Base-by-base conservation (phyloP, 2,797 vertebrate genomes). In the Darevskia nairensis region DNA sequence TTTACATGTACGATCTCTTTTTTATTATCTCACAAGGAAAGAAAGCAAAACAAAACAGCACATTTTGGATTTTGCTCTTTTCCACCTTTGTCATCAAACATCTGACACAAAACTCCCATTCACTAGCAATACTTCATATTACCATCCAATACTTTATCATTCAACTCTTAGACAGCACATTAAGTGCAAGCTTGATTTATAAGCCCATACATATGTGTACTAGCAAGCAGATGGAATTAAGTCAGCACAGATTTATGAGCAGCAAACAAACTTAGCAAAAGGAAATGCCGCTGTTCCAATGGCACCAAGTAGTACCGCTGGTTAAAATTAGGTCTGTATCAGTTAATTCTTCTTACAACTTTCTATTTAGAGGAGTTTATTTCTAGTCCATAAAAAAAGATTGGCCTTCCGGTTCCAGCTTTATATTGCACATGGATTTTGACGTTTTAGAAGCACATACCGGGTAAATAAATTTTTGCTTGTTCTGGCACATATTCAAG, bases 341-440 rank as follows among this genome's bases (percentile, higher is more conserved):
- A 95, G 85, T 46, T 92, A 95, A 95, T 96, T 91, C 84, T 94
- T 93, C 90, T 96, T 86, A 94, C 96, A 94, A 32, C 35, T 91
- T 94, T 89, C 91, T 93, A 94, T 95, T 96, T 95, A 90, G 90
- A 88, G 90, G 90, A 94, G 92, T 95, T 96, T 96, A 96, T 92
- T 95, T 94, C 87, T 92, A 95, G 89, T 90, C 90, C 92, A 94
- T 93, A 74, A 80, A 96, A 80, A 96, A 96, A 96, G 85, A 88
- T 92, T 84, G 90, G 90, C 23, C 44, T 92, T 96, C 94, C 91
- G 89, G 84, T 79, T 87, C 91, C 77, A 92, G 87, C 92, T 96
- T 96, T 96, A 92, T 90, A 91, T 91, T 82, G 92, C 90, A 86
- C 89, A 96, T 95, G 94, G 93, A 86, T 89, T 86, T 77, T 89